A percentile compares a stretch with the other conserved stretches of the same genome.
These are phyloP conservation scores for Hesperia comma DNA, from an alignment of 2,888 invertebrate genomes.

Conservation along the genomic window DNA sequence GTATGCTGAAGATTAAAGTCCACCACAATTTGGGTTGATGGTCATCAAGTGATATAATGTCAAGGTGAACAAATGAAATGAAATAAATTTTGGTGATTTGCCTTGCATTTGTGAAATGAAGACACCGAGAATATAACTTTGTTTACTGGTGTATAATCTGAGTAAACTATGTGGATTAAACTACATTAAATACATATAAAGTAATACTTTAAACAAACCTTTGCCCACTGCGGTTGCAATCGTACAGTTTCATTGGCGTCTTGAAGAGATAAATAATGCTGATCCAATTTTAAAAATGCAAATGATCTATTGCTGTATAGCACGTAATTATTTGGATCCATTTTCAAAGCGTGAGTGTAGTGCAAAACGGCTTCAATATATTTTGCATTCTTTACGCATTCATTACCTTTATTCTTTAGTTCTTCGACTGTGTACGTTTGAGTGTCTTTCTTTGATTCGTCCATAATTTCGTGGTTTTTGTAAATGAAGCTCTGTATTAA, in stretches of 20 bases:
- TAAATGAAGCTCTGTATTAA: neutral
- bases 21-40: too few relatives aligned
- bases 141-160: too few relatives aligned
- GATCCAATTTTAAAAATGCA: conserved; percentile 90
- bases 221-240: conserved; percentile 90
- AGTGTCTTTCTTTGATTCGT: conserved; percentile 61
- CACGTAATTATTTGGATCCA: conserved; percentile 87
- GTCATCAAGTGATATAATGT: too few relatives aligned
- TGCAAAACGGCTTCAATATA: conserved; percentile 90
- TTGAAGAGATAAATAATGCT: conserved; percentile 89
- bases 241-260: conserved; percentile 91
- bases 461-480: conserved; percentile 20
- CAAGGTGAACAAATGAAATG: too few relatives aligned
- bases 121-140: too few relatives aligned
- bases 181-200: neutral
- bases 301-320: conserved; percentile 92
- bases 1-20: too few relatives aligned
- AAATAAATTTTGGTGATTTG: too few relatives aligned
- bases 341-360: conserved; percentile 91
- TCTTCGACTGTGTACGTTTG: conserved; percentile 76
- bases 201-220: conserved; percentile 74
- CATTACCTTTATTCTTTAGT: conserved; percentile 89
- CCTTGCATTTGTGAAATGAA: too few relatives aligned
- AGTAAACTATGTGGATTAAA: too few relatives aligned
- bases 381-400: conserved; percentile 88